Base-by-base conservation (phyloP, 2,113 vertebrate species). In the Cygnus atratus region DNA sequence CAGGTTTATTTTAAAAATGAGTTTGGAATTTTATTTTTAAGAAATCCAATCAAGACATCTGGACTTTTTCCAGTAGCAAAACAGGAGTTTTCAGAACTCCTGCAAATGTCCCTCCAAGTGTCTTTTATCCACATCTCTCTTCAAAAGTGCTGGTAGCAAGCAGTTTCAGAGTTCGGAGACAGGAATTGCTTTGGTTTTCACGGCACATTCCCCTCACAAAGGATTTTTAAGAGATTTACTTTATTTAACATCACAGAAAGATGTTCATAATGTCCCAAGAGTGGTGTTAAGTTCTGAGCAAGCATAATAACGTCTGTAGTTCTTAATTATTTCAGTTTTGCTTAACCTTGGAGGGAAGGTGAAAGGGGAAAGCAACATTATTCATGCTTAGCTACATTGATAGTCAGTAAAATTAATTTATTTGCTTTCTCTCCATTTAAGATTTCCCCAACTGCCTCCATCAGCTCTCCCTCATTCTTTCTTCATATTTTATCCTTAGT, bases 391-490 rank as follows among this genome's bases (percentile, higher is more conserved):
- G 48, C 54, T 84, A 62, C 35, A 35, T 21, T 82, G 71, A 35
- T 16, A 91, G 39, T 35, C 71, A 76, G 37, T 62, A 82, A 83
- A 92, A 39, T 87, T 52, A 74, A 88, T 80, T 73, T 68, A 93
- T 94, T 76, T 88, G 29, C 39, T 37, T 93, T 87, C 18, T 89
- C 5, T 24, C 33, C 54, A 10, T 93, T 93, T 76, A 88, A 72
- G 58, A 68, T 93, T 80, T 84, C 86, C 66, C 78, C 50, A 92
- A 88, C 54, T 91, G 73, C 55, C 66, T 95, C 84, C 55, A 70
- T 48, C 81, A 92, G 5, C n/a, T 83, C 68, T 84, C 55, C 61
- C 39, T 67, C 63, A 16, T 75, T 65, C 52, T 80, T 92, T 46
- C 79, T 84, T 66, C 37, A 8, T 84, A 12, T 81, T 71, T 73